Base-by-base conservation (phyloP, 1,140 invertebrate genomes). In the Drosophila elegans region DNA sequence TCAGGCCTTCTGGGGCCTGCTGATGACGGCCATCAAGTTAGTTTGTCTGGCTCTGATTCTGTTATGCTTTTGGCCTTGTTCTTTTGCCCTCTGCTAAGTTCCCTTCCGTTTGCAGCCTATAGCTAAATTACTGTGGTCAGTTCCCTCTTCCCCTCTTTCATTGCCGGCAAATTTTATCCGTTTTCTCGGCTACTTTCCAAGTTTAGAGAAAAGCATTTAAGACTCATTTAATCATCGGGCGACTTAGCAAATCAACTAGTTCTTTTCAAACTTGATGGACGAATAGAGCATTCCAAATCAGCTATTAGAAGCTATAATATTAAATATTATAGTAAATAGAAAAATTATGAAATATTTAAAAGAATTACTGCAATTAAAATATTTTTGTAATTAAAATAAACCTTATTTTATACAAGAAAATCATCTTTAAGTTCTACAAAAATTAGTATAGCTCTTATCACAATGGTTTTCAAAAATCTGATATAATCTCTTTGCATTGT, bases 1-100 rank as follows among this genome's bases (percentile, higher is more conserved):
- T 74, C 38, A 53, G 42, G 29, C 60, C 72, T 74, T 74, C 49
- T 44, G 73, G 73, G 61, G 53, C 73, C 42, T 67, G 46, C 72
- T 76, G 73, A 76, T 75, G 73, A 76, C 27, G 72, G 61, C 53
- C 72, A 76, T 76, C 61, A 76, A 76, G 73, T 36, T 48, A 56
- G 72, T 74, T 74, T 74, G 69, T 46, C 64, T 68, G 64, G 25
- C 68, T 27, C 48, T 55, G 60, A 39, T 54, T 74, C 13, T 32
- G 32, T 38, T 45, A 32, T 68, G 53, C 45, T 38, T 42, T 69
- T 36, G 46, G 34, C 62, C 55, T 29, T 38, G 25, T 46, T 27
- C 16, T 3, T 13, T 41, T 38, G 16, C 32, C 11, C 49, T 12
- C 60, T 54, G n/a, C 25, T 11, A 34, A 21, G 13, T 32, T n/a